Base-by-base conservation (phyloP, 2,888 invertebrate genomes). In the Tetragonula carbonaria region DNA sequence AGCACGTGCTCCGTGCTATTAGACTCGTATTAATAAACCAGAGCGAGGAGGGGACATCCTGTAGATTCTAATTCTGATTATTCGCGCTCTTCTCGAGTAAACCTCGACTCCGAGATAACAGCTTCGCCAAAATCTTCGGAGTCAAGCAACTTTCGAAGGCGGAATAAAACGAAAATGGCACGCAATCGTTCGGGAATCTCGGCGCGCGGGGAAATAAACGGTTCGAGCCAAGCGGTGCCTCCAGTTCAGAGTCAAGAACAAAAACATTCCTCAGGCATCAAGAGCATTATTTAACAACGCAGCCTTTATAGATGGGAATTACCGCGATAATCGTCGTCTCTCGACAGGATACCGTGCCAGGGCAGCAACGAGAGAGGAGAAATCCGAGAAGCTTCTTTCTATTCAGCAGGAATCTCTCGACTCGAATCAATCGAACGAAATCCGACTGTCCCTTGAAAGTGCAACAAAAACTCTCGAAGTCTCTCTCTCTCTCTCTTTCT, bases 401-500 rank as follows among this genome's bases (percentile, higher is more conserved):
- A 72, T 71, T 57, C 71, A 55, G n/a, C 14, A 33, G 33, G 50
- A 45, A 72, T 23, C 73, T 21, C 50, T 73, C 73, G 62, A 28
- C 28, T 62, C 73, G 21, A 73, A 73, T 28, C 63, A 63, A 74
- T 63, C 63, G 73, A 74, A 74, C 73, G 63, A 80, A 21, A 59
- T 59, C 71, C 33, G 45, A 65, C 65, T 51, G 66, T 50, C 45
- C 59, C 51, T n/a, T 28, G 63, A 33, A 63, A 63, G 23, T 50
- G 70, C 67, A 74, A 74, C 51, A 82, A 82, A 79, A 82, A 74
- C 70, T 72, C 59, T 57, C 63, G 45, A 74, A 59, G 63, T 23
- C 66, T 21, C 38, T 65, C n/a, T 3, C 1, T 14, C 57, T 38
- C 53, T 21, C 53, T 57, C 13, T 57, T 21, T 55, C 21, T 21